These are phyloP conservation scores for Bungarus multicinctus DNA, from an alignment of 2,113 vertebrate genomes.

Conservation along the genomic window DNA sequence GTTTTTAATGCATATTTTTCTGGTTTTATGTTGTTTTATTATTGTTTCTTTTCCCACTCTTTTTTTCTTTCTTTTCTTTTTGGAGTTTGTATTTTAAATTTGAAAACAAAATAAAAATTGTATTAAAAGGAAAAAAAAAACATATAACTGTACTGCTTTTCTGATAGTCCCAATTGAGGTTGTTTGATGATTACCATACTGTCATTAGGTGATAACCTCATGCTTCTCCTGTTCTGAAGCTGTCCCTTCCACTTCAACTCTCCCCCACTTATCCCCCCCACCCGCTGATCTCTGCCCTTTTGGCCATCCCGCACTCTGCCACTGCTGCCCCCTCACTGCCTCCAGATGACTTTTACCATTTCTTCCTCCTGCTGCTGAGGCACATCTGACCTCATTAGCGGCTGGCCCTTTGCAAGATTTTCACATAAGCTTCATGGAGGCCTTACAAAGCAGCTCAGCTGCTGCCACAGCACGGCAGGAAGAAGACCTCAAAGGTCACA, in stretches of 20 bases:
- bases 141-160: background rate
- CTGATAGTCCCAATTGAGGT: background rate
- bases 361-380: background rate
- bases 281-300: background rate
- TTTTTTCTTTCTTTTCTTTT: background rate
- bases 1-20: background rate
- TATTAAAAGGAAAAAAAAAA: background rate
- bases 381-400: background rate
- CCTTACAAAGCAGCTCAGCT: background rate
- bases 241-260: background rate
- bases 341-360: background rate
- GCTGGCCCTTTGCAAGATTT: background rate
- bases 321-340: background rate
- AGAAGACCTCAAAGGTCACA: background rate
- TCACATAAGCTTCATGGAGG: background rate
- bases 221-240: background rate
- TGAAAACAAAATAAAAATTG: background rate
- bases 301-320: background rate
- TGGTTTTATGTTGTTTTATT: background rate
- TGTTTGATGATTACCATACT: background rate
- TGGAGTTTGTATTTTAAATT: background rate
- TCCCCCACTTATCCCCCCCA: background rate
- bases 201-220: background rate
- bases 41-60: background rate
- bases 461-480: background rate